Evolutionary conservation across 2,888 invertebrate genomes (phyloP), one percentile per base, ranked within the genome.

Genomic region (Stramonita haemastoma): DNA sequence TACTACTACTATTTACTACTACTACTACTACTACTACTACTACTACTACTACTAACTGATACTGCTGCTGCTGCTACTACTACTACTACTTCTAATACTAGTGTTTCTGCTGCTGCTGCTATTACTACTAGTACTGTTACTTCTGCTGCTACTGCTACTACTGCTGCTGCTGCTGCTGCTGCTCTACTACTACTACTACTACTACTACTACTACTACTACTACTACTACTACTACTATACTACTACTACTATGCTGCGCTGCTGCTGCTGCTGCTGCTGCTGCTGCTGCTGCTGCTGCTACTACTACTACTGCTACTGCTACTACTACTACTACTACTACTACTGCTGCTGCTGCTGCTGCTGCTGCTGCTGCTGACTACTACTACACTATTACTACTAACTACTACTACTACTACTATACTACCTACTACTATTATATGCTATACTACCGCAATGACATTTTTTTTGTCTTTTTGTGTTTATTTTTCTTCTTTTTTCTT

Each of bases 241-340:
- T 19, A 5, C 19, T 60, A 60, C 60, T 17, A 17, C 60, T 26
- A 19, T 73, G n/a, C 73, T 73, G 73, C 26, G 73, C n/a, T 73
- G n/a, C 73, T 73, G n/a, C 73, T n/a, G n/a, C 29, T 73, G n/a
- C 73, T 73, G n/a, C 73, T 73, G 73, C n/a, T 73, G 4, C 73
- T 77, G n/a, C 73, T 29, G n/a, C 73, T 77, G 8, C 73, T 77
- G n/a, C 73, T 77, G 1, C 29, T 77, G 0, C 73, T 77, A 29
- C 73, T 29, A 66, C 66, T 66, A 66, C 66, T 66, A 66, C 66
- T 46, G 8, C 46, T 46, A 46, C 46, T 46, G 8, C 46, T 46
- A 46, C 46, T 46, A 46, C 46, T 46, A 46, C 46, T 46, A 46
- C 46, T 46, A 46, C 46, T 46, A 46, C 46, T 46, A 46, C 46